Evolutionary conservation across 2,797 vertebrate species (phyloP).

Genomic region (Acanthurus lineatus): DNA sequence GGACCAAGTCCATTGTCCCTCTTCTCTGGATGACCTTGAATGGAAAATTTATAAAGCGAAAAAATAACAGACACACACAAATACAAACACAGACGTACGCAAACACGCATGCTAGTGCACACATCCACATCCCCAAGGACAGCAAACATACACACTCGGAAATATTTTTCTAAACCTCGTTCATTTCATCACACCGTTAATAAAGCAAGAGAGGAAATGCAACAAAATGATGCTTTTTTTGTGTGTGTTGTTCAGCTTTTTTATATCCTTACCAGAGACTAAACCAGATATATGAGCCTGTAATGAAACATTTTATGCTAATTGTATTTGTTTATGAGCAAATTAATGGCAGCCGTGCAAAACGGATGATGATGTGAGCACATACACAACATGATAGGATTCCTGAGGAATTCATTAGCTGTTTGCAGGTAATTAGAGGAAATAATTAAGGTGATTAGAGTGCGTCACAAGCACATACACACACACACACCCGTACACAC

Average conservation of each 20-base stretch:
- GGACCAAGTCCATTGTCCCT: constrained; percentile 78
- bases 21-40: constrained; percentile 77
- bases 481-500: constrained; percentile 29
- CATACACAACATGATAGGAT: constrained; percentile 98
- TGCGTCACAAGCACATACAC: constrained; percentile 84
- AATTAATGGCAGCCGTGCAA: constrained; percentile 98
- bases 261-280: constrained; percentile 60
- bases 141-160: constrained; percentile 62
- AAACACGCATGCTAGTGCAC: constrained; percentile 51
- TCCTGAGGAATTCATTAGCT: constrained; percentile 99
- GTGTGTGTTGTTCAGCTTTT: constrained; percentile 48
- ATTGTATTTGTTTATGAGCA: constrained; percentile 99
- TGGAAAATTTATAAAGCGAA: constrained; percentile 72
- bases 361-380: constrained; percentile 98
- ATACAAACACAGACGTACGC: constrained; percentile 62
- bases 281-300: constrained; percentile 84
- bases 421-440: constrained; percentile 99
- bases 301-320: constrained; percentile 99
- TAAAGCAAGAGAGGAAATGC: constrained; percentile 47
- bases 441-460: constrained; percentile 99
- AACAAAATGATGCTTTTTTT: constrained; percentile 38
- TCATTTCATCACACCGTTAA: constrained; percentile 55
- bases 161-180: constrained; percentile 51
- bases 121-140: constrained; percentile 65
- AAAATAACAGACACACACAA: constrained; percentile 68